Evolutionary conservation across 2,888 invertebrate genomes (phyloP).

Genomic region (Halictus ligatus): DNA sequence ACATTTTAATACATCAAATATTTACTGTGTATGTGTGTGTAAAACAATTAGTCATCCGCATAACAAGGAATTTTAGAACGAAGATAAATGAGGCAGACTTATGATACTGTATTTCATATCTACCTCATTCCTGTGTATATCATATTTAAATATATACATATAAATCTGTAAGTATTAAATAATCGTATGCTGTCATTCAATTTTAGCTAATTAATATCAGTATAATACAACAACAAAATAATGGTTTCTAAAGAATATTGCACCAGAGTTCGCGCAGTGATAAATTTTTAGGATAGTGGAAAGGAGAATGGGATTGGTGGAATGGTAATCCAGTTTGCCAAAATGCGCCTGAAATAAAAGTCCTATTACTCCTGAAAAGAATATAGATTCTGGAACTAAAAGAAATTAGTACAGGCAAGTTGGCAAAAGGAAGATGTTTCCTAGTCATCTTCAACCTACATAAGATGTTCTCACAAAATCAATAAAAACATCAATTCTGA

Average conservation of each 20-base stretch:
- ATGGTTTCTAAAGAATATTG: constrained; percentile 52
- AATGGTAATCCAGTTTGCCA: constrained; percentile 74
- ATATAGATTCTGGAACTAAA: constrained; percentile 80
- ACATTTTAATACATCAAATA: constrained; percentile 33
- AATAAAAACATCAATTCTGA: constrained; percentile 1
- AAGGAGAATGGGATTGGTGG: constrained; percentile 45
- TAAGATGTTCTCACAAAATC: constrained; percentile 23
- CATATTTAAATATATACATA: neutral
- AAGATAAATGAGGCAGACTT: neutral
- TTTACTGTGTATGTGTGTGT: neutral
- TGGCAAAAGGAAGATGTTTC: constrained; percentile 66
- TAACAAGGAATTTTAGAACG: neutral
- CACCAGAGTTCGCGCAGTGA: constrained; percentile 67
- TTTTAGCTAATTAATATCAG: neutral
- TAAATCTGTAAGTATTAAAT: neutral
- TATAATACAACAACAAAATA: constrained; percentile 19
- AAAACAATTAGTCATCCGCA: neutral
- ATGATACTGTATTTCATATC: neutral
- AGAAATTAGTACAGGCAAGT: constrained; percentile 78
- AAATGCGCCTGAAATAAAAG: constrained; percentile 82
- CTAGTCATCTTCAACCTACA: constrained; percentile 57
- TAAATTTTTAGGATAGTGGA: constrained; percentile 67
- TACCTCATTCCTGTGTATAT: neutral
- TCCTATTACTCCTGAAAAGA: constrained; percentile 80
- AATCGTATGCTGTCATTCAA: neutral